Base-by-base conservation (phyloP, 2,888 invertebrate species). In the Nomada goodeniana region DNA sequence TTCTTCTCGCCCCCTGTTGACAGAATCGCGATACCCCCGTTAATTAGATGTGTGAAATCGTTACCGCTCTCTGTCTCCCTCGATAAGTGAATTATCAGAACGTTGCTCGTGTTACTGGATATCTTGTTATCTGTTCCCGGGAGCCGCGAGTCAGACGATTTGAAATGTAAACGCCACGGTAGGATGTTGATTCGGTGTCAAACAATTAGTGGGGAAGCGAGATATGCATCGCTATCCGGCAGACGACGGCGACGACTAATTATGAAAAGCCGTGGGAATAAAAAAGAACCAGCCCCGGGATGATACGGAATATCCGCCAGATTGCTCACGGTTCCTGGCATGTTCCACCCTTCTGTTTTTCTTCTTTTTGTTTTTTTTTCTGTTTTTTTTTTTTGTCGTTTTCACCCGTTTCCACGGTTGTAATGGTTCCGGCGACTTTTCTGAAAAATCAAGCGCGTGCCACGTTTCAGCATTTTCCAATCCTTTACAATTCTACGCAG, bases 31-130 rank as follows among this genome's bases (percentile, higher is more conserved):
- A 82, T 80, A 7, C 69, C 60, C 53, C 65, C 23, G 44, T 36
- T 71, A 83, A 87, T 85, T 87, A 86, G 85, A 87, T 52, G 50
- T 23, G 52, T 63, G 72, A 70, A 68, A 76, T 77, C 69, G 61
- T 60, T 65, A 61, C 7, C 36, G 7, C 29, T 29, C 29, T 29
- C 29, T 36, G 7, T 7, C 36, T 36, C 55, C 23, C 20, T 60
- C 20, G 26, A 36, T 52, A 71, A 68, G 59, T 59, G 82, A 85
- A 78, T 87, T 85, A 80, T 87, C 75, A 82, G 44, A 10, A n/a
- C 55, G 42, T 53, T 52, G 52, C 26, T 55, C 44, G 52, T 55
- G 55, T 80, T 76, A 70, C 80, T 73, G 61, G 75, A 82, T 64
- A 64, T 73, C 70, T 71, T 64, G 77, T 86, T 86, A 85, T 85